A percentile compares a stretch with the other conserved stretches of the same genome.
Conservation (phyloP, 2,797 vertebrate species). For the Peromyscus nudipes region DNA sequence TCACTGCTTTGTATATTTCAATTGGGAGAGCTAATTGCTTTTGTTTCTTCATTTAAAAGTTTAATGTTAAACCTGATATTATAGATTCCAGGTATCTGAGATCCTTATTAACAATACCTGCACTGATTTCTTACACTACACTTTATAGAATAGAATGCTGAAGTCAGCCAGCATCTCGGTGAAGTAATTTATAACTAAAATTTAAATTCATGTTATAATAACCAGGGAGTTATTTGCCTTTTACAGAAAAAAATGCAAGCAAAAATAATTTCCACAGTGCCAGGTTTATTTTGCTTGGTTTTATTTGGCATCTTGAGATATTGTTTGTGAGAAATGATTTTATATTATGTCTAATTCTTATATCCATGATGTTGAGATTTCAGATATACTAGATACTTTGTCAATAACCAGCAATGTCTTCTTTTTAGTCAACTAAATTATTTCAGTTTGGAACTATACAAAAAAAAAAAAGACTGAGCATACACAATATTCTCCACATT, state of each 20-base stretch:
- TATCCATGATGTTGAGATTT: neutral
- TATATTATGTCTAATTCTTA: neutral
- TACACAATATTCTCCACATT: constrained; percentile 63
- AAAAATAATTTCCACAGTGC: constrained; percentile 21
- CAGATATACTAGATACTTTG: neutral
- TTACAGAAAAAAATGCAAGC: constrained; percentile 31
- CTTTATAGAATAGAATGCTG: neutral
- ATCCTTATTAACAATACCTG: neutral
- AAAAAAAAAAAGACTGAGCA: constrained; percentile 35
- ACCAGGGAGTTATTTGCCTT: constrained; percentile 47
- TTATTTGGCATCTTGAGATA: constrained; percentile 19
- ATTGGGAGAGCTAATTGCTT: neutral
- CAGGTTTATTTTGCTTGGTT: neutral
- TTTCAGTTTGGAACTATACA: constrained; percentile 50
- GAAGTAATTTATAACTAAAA: constrained; percentile 8
- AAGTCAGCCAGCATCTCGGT: neutral
- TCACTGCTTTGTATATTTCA: neutral
- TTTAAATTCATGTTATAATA: constrained; percentile 16
- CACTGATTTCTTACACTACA: neutral
- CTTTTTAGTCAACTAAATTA: constrained; percentile 51
- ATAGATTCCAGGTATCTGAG: neutral
- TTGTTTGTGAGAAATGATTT: neutral
- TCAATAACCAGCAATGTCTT: constrained; percentile 15
- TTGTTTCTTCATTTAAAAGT: constrained; percentile 38
- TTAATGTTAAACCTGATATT: neutral